Conservation (phyloP, 1,140 invertebrate species). For the Drosophila aff. region DNA sequence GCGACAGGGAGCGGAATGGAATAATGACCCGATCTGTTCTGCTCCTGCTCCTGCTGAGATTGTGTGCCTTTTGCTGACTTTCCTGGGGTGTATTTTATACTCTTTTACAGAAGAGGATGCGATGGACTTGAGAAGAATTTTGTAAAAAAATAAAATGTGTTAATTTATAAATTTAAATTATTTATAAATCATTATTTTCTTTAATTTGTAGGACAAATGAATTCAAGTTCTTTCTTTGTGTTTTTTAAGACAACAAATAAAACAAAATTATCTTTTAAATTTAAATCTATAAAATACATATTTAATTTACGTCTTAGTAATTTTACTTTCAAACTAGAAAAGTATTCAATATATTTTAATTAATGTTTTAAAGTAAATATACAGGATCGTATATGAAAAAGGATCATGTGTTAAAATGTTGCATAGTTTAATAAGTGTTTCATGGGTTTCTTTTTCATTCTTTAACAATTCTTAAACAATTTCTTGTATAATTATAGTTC, state of each 20-base stretch:
- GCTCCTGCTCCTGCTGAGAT: constrained; percentile 27
- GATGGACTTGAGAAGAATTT: background rate
- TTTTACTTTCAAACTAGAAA: background rate
- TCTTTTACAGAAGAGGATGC: background rate
- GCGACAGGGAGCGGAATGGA: constrained; percentile 15
- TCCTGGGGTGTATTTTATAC: constrained; percentile 13
- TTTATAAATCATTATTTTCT: background rate
- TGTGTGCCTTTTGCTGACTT: constrained; percentile 19
- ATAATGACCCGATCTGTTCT: constrained; percentile 37
- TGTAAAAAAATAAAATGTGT: no score
- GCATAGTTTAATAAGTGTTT: background rate
- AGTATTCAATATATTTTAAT: background rate
- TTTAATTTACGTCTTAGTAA: background rate
- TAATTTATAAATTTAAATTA: background rate
- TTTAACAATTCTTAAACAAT: background rate
- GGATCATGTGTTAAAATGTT: no score
- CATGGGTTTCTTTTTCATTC: background rate
- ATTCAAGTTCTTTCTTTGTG: background rate
- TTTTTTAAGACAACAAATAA: background rate
- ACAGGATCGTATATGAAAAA: no score
- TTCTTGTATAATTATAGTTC: background rate
- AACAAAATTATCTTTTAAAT: no score
- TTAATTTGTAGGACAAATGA: background rate
- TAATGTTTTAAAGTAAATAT: background rate
- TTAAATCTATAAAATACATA: background rate